Evolutionary conservation across 2,888 invertebrate species (phyloP), one percentile per base, ranked within the genome.

Genomic region (Ichneumoninae sp.): DNA sequence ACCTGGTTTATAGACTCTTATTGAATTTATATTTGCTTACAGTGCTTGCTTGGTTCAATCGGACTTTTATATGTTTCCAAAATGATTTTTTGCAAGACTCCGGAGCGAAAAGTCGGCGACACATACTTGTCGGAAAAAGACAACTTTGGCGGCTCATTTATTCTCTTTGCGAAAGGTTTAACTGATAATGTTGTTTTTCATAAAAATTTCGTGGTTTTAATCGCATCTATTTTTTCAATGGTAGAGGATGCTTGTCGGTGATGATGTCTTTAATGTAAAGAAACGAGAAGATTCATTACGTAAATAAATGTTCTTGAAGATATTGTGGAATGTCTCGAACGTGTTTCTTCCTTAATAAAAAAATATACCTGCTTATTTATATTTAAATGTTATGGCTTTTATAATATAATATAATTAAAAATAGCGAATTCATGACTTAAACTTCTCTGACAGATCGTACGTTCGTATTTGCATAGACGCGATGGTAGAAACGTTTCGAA

Each of bases 1-100:
- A 83, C 65, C 71, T 74, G 44, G 54, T 83, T 70, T 65, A 47
- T 69, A 63, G 63, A 69, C 60, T 57, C 71, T 83, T 73, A 81
- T 81, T 77, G 75, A 69, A 84, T 84, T 81, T 81, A 65, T 80
- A 69, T 44, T 36, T 69, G 33, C 16, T 30, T 30, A 30, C 4
- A 30, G 26, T 57, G 5, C 66, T 50, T 13, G 40, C 44, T 47
- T 13, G 40, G 22, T 16, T 22, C 68, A 26, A 40, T 0, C 22
- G 2, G 19, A 8, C 19, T 22, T 19, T 40, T 40, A 30, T 40
- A 40, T 26, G 40, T 50, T 36, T 65, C 26, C 52, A 5, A 3
- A 44, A 13, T 54, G 60, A 10, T 57, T 57, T 36, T 33, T 65
- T 65, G 8, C 4, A 10, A 13, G 33, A 3, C 50, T 26, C 44